Evolutionary conservation across 2,113 vertebrate genomes (phyloP), one percentile per base, ranked within the genome.

Genomic region (Clupea harengus): DNA sequence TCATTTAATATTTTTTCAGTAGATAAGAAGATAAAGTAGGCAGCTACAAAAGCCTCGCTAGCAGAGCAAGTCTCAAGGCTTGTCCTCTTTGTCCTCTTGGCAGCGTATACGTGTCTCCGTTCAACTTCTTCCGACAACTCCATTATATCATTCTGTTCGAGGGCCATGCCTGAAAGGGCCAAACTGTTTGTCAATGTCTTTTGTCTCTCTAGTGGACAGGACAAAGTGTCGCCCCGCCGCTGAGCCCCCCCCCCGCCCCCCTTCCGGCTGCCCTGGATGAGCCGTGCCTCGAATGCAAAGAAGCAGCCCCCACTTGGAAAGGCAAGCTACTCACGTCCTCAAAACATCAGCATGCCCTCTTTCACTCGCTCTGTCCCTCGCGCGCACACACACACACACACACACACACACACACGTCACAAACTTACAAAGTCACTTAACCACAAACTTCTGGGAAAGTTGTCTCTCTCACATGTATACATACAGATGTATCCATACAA

Each of bases 201-300:
- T 67, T 60, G 60, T 81, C 83, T 64, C 83, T 64, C 45, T 83
- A 45, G 83, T n/a, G 81, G 85, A 81, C 20, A 44, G n/a, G 32
- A 57, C 60, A 25, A 22, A 25, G 64, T 49, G 47, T 49, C 81
- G 75, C 49, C 52, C 81, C 20, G 20, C 28, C 46, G 82, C 85
- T 32, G 64, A 47, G 86, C 80, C 28, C 6, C 47, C 67, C 18
- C 49, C 2, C 13, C 20, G 0, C 45, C 32, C 60, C 50, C 47
- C 83, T 85, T 80, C 52, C 54, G 52, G 81, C 83, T 86, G 83
- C 86, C 88, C 89, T 89, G 89, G 64, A 25, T 85, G 20, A 39
- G 85, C 87, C 85, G 83, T 86, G 88, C 72, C 84, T 83, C 4
- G 89, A 87, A 80, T 89, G 64, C 87, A 86, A 85, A 89, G 2